These are phyloP conservation scores for Drosophila multiciliata DNA, from an alignment of 2,888 invertebrate species.

Conservation along the genomic window DNA sequence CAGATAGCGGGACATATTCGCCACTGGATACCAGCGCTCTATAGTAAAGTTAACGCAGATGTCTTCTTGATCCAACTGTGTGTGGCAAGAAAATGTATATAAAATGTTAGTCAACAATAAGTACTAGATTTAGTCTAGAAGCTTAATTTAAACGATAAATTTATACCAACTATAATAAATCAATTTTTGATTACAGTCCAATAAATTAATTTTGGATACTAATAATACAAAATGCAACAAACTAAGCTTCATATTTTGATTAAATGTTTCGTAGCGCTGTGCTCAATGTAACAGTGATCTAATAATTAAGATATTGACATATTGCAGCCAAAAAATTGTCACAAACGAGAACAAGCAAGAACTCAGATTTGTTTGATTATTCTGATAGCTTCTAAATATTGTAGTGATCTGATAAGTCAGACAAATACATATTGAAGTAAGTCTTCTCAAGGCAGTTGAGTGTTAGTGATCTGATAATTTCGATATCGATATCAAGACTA, in stretches of 20 bases:
- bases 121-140: not conserved
- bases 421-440: too few species aligned
- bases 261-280: too few species aligned
- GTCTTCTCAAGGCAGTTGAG: not conserved
- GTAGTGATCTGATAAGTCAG: too few species aligned
- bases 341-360: too few species aligned
- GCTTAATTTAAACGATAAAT: not conserved
- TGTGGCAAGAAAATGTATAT: too few species aligned
- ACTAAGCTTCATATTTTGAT: too few species aligned
- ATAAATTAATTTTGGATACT: too few species aligned
- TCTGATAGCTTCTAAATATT: too few species aligned
- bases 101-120: not conserved
- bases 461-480: not conserved
- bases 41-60: slow-evolving; percentile 97
- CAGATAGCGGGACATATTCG: slow-evolving; percentile 97
- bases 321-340: not conserved
- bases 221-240: too few species aligned
- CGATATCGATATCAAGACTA: not conserved
- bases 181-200: too few species aligned
- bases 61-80: slow-evolving; percentile 91
- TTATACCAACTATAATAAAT: not conserved
- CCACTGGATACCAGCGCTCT: slow-evolving; percentile 97
- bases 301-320: not conserved
- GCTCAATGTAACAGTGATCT: too few species aligned
- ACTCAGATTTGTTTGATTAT: too few species aligned